Evolutionary conservation across 2,797 vertebrate genomes (phyloP).

Genomic region (Xerus rutilus): DNA sequence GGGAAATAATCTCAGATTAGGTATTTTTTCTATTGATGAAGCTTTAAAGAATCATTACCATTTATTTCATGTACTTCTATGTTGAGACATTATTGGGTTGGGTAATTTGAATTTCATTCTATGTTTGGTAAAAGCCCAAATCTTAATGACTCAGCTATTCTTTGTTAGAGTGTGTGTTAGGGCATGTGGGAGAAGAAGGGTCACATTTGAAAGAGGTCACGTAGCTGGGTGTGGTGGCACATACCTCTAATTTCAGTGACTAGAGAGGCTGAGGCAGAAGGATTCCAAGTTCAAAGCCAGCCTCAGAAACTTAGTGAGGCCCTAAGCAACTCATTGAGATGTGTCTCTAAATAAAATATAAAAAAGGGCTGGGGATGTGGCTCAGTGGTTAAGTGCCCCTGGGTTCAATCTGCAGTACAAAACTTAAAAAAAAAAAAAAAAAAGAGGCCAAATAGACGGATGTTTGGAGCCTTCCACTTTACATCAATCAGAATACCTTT

Average conservation of each 20-base stretch:
- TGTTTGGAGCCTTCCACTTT: background rate
- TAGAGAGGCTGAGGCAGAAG: too few relatives aligned
- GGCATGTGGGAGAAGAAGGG: too few relatives aligned
- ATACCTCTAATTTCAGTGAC: too few relatives aligned
- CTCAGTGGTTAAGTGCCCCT: too few relatives aligned
- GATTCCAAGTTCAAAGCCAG: too few relatives aligned
- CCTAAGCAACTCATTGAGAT: too few relatives aligned
- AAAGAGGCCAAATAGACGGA: background rate
- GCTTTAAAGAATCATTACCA: background rate
- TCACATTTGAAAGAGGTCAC: background rate
- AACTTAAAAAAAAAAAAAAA: too few relatives aligned
- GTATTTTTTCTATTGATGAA: conserved; percentile 21
- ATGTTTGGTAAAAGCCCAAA: background rate
- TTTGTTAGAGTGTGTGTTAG: background rate
- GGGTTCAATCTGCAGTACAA: too few relatives aligned
- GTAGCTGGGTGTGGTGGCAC: background rate
- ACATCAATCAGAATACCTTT: background rate
- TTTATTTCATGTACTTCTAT: background rate
- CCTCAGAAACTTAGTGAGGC: too few relatives aligned
- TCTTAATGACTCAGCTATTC: background rate
- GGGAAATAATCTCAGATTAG: background rate
- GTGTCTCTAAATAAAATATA: too few relatives aligned
- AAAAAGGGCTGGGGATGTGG: too few relatives aligned
- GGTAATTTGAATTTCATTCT: background rate
- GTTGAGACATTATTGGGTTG: background rate